These are phyloP conservation scores for Rhabdomys dilectus DNA, from an alignment of 2,113 vertebrate genomes.

Conservation along the genomic window DNA sequence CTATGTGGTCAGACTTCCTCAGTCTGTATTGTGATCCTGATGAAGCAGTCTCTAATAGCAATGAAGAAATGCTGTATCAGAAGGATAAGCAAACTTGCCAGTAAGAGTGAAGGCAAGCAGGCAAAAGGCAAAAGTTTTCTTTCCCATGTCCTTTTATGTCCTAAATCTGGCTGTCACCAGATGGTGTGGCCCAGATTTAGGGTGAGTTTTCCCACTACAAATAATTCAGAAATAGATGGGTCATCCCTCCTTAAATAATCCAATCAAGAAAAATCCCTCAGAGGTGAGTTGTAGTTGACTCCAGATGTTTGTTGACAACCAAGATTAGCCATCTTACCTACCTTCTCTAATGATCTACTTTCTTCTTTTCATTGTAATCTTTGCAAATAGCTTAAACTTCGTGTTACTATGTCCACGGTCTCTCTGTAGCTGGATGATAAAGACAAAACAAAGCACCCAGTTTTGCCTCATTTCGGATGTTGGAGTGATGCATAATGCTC, in stretches of 20 bases:
- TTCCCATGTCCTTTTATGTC: not conserved
- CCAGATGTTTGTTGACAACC: not conserved
- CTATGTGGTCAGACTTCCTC: not conserved
- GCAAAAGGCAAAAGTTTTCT: not conserved
- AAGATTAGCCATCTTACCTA: not conserved
- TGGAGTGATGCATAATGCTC: not conserved
- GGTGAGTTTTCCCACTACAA: not conserved
- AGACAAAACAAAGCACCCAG: not conserved
- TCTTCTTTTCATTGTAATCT: slow-evolving; percentile 12
- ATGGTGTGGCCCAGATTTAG: not conserved
- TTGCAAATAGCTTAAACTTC: not conserved
- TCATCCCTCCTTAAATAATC: not conserved
- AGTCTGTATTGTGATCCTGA: not conserved
- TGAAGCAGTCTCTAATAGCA: not conserved
- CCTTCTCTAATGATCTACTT: not conserved
- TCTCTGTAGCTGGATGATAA: not conserved
- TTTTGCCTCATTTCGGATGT: not conserved
- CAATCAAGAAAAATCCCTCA: not conserved
- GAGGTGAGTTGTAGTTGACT: not conserved
- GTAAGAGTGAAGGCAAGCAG: not conserved
- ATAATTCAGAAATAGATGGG: not conserved
- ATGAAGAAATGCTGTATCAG: not conserved
- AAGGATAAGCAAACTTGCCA: not conserved
- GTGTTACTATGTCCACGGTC: not conserved
- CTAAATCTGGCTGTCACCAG: not conserved